Percentiles rank a stretch among this genome's conserved stretches.
phyloP scores from a whole-genome alignment of 37 sponge, comb jelly and placozoan genomes.

The Amphimedon queenslandica region DNA sequence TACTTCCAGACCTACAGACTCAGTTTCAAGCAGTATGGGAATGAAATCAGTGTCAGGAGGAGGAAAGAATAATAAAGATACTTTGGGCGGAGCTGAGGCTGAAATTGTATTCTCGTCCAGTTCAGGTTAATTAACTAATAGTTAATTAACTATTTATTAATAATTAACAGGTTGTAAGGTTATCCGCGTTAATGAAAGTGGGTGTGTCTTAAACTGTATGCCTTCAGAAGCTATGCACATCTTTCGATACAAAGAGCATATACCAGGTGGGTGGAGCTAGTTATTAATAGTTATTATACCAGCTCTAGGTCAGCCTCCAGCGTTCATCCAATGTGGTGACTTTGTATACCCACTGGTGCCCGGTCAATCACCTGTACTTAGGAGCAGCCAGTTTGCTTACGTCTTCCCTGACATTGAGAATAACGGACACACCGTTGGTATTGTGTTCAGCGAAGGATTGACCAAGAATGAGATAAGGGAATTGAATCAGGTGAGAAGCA shows the following conservation, averaged over 20 bases:
- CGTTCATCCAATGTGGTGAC: constrained; percentile 74
- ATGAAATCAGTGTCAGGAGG: not conserved
- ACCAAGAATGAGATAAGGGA: not conserved
- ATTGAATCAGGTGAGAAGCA: constrained; percentile 1
- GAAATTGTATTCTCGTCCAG: not conserved
- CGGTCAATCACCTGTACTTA: constrained; percentile 61
- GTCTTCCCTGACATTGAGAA: constrained; percentile 72
- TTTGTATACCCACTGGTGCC: constrained; percentile 70
- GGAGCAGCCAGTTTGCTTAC: constrained; percentile 37
- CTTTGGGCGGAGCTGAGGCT: not conserved
- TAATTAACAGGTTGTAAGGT: constrained; percentile 64
- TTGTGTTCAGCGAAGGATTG: not conserved
- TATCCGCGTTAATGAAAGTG: constrained; percentile 44
- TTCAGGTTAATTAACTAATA: not conserved
- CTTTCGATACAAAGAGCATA: constrained; percentile 26
- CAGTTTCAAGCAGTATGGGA: no score
- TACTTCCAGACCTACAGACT: no score
- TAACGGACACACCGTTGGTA: not conserved
- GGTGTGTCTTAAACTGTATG: constrained; percentile 51
- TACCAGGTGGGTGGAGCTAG: no score
- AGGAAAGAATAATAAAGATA: no score
- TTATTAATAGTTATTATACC: not conserved
- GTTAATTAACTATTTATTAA: no score
- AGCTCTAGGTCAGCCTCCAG: constrained; percentile 73
- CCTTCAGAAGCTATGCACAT: constrained; percentile 53